Evolutionary conservation across 2,888 invertebrate species (phyloP).

Genomic region (Eupithecia exiguata): DNA sequence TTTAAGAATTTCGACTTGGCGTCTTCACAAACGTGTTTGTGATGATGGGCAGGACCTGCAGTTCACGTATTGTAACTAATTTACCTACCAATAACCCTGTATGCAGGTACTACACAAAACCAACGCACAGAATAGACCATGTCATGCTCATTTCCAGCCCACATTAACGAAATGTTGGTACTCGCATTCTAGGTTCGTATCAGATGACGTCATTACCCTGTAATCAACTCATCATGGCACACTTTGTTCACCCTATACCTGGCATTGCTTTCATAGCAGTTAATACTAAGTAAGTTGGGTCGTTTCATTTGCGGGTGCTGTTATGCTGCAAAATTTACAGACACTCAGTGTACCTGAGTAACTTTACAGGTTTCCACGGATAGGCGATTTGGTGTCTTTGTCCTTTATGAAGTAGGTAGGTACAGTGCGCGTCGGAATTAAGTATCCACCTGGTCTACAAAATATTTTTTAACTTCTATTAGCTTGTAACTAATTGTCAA

Average conservation of each 20-base stretch:
- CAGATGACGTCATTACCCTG: slow-evolving; percentile 29
- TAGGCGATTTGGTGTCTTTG: background rate
- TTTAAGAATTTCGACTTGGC: too few species aligned
- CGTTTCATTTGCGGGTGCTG: background rate
- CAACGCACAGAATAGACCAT: too few species aligned
- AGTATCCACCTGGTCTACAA: too few species aligned
- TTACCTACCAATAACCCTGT: too few species aligned
- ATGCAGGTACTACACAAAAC: too few species aligned
- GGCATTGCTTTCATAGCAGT: slow-evolving; percentile 16
- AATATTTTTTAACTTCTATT: too few species aligned
- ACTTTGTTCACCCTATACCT: slow-evolving; percentile 17
- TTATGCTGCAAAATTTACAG: slow-evolving; percentile 4
- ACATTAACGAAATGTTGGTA: slow-evolving; percentile 22
- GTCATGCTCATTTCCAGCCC: slow-evolving; percentile 13
- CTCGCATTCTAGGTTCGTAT: slow-evolving; percentile 17
- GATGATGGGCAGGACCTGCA: too few species aligned
- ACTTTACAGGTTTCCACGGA: background rate
- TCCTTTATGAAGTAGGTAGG: background rate
- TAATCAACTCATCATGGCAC: slow-evolving; percentile 23
- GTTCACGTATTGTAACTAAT: too few species aligned
- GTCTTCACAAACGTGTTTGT: too few species aligned
- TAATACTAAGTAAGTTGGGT: slow-evolving; percentile 8
- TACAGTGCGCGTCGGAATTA: too few species aligned
- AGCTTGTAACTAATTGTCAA: too few species aligned
- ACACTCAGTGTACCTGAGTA: background rate